Conservation (phyloP, 2,888 invertebrate species). For the Tinea trinotella region DNA sequence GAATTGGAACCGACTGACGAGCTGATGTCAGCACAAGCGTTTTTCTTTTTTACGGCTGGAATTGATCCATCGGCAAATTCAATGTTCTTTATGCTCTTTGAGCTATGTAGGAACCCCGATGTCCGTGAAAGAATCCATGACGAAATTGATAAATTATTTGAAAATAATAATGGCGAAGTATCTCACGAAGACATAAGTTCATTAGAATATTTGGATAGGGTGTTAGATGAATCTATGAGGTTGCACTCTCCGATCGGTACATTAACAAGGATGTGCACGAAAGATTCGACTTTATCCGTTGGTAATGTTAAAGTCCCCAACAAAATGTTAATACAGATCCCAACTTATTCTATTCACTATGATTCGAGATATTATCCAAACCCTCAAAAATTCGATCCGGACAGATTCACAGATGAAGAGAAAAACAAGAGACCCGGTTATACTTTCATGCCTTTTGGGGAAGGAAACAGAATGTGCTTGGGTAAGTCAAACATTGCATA, state of each 20-base stretch:
- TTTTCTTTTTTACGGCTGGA: constrained; percentile 59
- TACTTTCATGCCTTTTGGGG: constrained; percentile 55
- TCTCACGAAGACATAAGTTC: constrained; percentile 40
- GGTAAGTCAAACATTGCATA: constrained; percentile 34
- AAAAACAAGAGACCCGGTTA: constrained; percentile 32
- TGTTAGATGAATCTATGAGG: constrained; percentile 43
- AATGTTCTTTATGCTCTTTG: constrained; percentile 45
- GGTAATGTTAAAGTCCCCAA: constrained; percentile 36
- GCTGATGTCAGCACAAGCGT: constrained; percentile 53
- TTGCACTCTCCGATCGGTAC: constrained; percentile 43
- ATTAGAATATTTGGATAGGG: constrained; percentile 51
- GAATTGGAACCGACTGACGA: constrained; percentile 40
- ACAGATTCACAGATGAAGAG: constrained; percentile 47
- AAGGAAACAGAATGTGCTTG: constrained; percentile 53
- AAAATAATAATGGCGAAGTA: constrained; percentile 31
- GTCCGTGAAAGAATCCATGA: constrained; percentile 41
- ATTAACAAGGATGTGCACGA: constrained; percentile 38
- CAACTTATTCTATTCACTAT: constrained; percentile 41
- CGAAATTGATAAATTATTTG: constrained; percentile 46
- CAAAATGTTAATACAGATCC: constrained; percentile 30
- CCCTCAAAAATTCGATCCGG: constrained; percentile 54
- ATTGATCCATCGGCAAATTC: constrained; percentile 51
- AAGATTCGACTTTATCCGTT: constrained; percentile 35
- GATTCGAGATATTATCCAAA: constrained; percentile 48
- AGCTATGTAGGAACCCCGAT: constrained; percentile 43